phyloP scores from a whole-genome alignment of 1,140 invertebrate species.

The Trichoplusia ni region DNA sequence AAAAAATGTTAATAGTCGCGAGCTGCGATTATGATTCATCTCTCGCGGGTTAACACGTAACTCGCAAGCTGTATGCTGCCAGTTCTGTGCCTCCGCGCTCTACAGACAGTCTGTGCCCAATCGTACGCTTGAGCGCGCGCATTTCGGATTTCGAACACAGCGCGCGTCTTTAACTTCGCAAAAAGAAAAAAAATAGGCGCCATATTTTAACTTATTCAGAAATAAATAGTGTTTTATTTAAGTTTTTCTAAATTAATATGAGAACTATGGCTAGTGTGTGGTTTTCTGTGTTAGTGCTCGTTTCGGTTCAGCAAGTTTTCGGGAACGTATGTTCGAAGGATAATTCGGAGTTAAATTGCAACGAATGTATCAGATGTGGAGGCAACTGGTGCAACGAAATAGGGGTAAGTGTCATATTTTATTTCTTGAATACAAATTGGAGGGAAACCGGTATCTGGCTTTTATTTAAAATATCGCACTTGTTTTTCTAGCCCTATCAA shows the following conservation, averaged over 20 bases:
- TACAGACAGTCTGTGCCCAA: conserved; percentile 48
- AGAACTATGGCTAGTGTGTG: conserved; percentile 56
- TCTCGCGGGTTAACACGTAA: conserved; percentile 39
- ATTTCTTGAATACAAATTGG: conserved; percentile 1
- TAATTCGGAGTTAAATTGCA: conserved; percentile 48
- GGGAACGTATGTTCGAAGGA: conserved; percentile 39
- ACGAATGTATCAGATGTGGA: conserved; percentile 66
- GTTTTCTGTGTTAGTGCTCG: conserved; percentile 48
- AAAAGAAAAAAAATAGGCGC: not conserved
- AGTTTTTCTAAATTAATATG: conserved; percentile 12
- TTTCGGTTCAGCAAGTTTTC: conserved; percentile 49
- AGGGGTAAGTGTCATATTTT: conserved; percentile 45
- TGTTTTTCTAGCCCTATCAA: not conserved
- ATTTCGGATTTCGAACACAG: conserved; percentile 44
- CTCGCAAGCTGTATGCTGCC: conserved; percentile 28
- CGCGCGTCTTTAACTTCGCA: conserved; percentile 2
- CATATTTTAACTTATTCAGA: not conserved
- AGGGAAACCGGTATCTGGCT: not conserved
- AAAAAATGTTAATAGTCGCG: too few relatives aligned
- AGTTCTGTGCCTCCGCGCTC: not conserved
- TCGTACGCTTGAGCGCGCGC: conserved; percentile 43
- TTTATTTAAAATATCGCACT: not conserved
- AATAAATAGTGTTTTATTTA: not conserved
- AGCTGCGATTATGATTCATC: conserved; percentile 65
- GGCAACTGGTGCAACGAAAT: conserved; percentile 65